Evolutionary conservation across 2,888 invertebrate genomes (phyloP).

Genomic region (Drosophila eohydei): DNA sequence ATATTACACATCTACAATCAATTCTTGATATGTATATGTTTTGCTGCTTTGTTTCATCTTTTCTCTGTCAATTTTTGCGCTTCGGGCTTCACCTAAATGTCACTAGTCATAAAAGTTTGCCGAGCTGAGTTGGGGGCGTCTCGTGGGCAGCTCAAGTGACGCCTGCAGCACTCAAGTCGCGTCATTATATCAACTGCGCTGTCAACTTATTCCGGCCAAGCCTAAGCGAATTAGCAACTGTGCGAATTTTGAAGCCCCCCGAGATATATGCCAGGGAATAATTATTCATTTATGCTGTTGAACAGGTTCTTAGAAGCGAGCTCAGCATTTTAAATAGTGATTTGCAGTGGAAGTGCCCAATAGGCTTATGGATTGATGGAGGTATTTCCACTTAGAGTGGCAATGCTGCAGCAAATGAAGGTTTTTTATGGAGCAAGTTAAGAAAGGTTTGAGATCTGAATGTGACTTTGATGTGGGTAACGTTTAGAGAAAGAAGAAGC

Average conservation of each 20-base stretch:
- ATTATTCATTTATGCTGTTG: constrained; percentile 5
- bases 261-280: not conserved
- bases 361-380: not conserved
- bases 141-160: not conserved
- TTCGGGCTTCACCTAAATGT: not conserved
- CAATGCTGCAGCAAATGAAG: not conserved
- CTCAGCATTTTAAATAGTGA: not conserved
- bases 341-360: not conserved
- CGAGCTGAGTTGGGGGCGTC: not conserved
- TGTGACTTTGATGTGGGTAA: not conserved
- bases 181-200: not conserved
- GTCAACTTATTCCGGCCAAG: not conserved
- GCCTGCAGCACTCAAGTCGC: not conserved
- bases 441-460: not conserved
- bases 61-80: not conserved
- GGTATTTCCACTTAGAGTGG: not conserved
- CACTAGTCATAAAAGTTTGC: not conserved
- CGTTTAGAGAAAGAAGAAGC: too few species aligned
- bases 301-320: not conserved
- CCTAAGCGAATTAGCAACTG: not conserved
- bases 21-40: too few species aligned
- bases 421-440: not conserved
- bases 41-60: too few species aligned
- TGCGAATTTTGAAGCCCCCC: not conserved
- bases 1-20: not conserved